phyloP scores from a whole-genome alignment of 1,140 invertebrate genomes.

The Caenorhabditis inopinata region DNA sequence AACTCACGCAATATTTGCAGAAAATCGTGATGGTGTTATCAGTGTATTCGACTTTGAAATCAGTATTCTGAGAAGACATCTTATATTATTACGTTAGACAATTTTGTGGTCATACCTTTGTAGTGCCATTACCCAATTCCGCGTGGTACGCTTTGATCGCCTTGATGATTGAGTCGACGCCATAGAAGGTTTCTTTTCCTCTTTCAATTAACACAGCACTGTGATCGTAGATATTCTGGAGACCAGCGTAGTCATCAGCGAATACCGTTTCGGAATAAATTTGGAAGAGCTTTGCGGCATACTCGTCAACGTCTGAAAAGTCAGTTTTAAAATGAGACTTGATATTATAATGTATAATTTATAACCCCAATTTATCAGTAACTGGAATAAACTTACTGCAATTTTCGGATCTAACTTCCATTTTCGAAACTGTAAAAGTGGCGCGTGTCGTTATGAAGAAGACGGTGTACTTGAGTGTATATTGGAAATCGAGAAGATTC shows the following conservation, averaged over 20 bases:
- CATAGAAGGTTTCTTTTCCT: slow-evolving; percentile 11
- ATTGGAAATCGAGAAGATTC: neutral
- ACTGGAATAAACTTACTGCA: neutral
- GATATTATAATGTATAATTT: too few species aligned
- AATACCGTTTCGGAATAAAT: neutral
- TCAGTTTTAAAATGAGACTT: neutral
- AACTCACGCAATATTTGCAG: slow-evolving; percentile 26
- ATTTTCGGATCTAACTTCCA: neutral
- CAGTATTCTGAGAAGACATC: slow-evolving; percentile 15
- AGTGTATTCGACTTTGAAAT: slow-evolving; percentile 18
- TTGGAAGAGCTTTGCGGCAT: neutral
- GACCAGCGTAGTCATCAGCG: slow-evolving; percentile 9
- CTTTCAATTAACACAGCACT: neutral
- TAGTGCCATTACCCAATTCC: neutral
- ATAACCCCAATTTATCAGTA: too few species aligned
- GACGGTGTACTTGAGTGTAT: neutral
- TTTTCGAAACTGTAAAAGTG: neutral
- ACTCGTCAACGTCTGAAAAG: neutral
- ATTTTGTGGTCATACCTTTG: neutral
- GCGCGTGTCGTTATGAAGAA: neutral
- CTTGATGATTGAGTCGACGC: neutral
- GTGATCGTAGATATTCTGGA: neutral
- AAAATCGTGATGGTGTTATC: neutral
- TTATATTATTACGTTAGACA: slow-evolving; percentile 17
- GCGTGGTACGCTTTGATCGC: slow-evolving; percentile 18